These are phyloP conservation scores for Dendrolimus pini DNA, from an alignment of 2,888 invertebrate species.

Conservation along the genomic window DNA sequence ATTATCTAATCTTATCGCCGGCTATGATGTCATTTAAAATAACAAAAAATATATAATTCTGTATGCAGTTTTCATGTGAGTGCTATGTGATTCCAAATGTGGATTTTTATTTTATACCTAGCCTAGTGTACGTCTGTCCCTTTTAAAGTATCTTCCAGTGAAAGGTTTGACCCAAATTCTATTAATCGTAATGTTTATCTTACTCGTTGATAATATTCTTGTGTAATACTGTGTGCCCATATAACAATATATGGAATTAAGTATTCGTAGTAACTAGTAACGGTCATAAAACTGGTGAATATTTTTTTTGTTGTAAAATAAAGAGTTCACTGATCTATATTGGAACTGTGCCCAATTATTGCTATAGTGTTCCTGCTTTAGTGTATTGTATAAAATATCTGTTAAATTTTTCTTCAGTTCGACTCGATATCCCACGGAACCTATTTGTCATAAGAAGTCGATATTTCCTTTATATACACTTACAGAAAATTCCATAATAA, in stretches of 20 bases:
- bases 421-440: too few species aligned
- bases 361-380: not conserved
- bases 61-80: conserved; percentile 24
- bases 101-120: not conserved
- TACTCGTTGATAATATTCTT: not conserved
- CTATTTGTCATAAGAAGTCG: too few species aligned
- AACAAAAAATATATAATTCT: conserved; percentile 32
- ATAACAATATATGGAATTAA: not conserved
- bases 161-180: not conserved
- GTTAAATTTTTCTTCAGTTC: too few species aligned
- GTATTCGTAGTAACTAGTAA: not conserved
- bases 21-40: conserved; percentile 47
- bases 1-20: conserved; percentile 57
- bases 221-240: not conserved
- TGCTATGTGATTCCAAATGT: conserved; percentile 9
- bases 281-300: not conserved
- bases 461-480: too few species aligned
- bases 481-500: too few species aligned
- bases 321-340: not conserved
- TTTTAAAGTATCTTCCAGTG: not conserved
- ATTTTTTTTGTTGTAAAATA: not conserved
- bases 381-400: too few species aligned
- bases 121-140: not conserved
- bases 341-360: not conserved
- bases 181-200: not conserved